These are phyloP conservation scores for Ctenosaura bakeri DNA, from an alignment of 2,797 vertebrate genomes.

Conservation along the genomic window DNA sequence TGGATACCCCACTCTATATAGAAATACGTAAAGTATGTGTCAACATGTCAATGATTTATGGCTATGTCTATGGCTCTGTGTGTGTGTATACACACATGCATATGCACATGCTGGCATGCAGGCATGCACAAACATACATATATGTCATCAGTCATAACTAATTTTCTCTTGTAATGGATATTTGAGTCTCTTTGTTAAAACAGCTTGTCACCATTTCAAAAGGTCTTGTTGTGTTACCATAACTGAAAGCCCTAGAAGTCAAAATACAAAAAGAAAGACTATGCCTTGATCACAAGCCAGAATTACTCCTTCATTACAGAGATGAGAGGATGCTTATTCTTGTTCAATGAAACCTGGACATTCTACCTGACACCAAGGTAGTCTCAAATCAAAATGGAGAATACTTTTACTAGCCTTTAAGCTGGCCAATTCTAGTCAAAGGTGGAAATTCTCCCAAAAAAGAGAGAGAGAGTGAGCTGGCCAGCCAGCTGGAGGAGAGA, in stretches of 20 bases:
- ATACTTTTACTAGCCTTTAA: conserved; percentile 13
- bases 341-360: conserved; percentile 1
- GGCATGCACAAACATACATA: too few species aligned
- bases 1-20: too few species aligned
- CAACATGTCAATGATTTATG: too few species aligned
- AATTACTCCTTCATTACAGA: background rate
- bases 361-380: background rate
- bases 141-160: background rate
- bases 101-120: too few species aligned
- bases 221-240: background rate
- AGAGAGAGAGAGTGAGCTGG: too few species aligned
- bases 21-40: too few species aligned
- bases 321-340: background rate
- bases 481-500: too few species aligned
- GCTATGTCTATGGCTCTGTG: background rate
- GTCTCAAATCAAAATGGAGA: conserved; percentile 1
- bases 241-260: background rate
- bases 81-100: background rate
- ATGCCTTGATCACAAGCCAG: background rate
- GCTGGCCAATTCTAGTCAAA: too few species aligned
- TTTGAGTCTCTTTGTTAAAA: conserved; percentile 24
- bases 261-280: background rate
- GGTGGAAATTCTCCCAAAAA: too few species aligned
- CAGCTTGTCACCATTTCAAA: background rate
- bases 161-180: background rate